phyloP scores from a whole-genome alignment of 2,888 invertebrate species.

The Mythimna vitellina region DNA sequence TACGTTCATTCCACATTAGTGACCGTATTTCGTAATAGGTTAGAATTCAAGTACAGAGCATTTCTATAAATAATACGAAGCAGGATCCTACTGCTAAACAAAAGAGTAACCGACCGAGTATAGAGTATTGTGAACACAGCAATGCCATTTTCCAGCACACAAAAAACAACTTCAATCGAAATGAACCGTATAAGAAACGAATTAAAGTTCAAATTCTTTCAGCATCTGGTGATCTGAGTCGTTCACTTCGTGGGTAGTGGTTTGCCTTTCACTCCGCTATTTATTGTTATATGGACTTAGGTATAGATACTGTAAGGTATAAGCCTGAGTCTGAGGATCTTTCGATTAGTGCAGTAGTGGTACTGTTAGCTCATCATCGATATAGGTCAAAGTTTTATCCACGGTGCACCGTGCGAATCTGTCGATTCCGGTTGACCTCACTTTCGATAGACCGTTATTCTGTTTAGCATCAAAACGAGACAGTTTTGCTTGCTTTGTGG shows the following conservation, averaged over 20 bases:
- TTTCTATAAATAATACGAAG: conserved; percentile 53
- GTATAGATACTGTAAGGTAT: conserved; percentile 57
- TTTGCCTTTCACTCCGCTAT: conserved; percentile 85
- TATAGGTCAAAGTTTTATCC: conserved; percentile 50
- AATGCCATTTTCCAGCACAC: conserved; percentile 67
- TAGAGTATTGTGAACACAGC: conserved; percentile 66
- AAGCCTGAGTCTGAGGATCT: conserved; percentile 43
- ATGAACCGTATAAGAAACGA: conserved; percentile 63
- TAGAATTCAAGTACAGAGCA: conserved; percentile 28
- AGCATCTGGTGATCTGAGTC: conserved; percentile 64
- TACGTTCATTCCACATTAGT: conserved; percentile 12
- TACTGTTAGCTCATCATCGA: conserved; percentile 49
- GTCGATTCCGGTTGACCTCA: conserved; percentile 51
- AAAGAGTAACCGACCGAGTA: conserved; percentile 61
- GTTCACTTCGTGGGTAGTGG: conserved; percentile 79
- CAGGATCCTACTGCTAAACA: conserved; percentile 58
- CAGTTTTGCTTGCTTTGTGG: conserved; percentile 17
- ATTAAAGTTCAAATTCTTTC: conserved; percentile 71
- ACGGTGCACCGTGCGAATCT: conserved; percentile 16
- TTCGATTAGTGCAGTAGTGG: conserved; percentile 45
- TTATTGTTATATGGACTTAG: conserved; percentile 68
- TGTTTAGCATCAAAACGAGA: conserved; percentile 19
- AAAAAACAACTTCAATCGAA: conserved; percentile 50
- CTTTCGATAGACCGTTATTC: conserved; percentile 41
- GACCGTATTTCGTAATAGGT: conserved; percentile 37